Conservation (phyloP, 1,140 invertebrate genomes). For the Drosophila mayri region DNA sequence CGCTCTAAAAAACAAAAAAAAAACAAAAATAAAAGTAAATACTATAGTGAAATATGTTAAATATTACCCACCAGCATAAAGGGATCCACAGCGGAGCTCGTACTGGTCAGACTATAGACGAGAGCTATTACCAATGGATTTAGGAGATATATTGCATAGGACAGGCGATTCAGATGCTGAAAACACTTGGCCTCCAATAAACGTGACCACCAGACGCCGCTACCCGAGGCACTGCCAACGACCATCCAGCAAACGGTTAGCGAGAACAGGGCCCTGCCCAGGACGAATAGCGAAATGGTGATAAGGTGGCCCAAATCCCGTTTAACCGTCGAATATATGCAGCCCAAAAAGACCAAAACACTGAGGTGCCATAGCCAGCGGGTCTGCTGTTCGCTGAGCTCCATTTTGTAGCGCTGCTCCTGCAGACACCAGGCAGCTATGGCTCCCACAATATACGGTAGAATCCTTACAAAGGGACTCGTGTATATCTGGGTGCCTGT, state of each 20-base stretch:
- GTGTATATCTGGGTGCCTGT: slow-evolving; percentile 79
- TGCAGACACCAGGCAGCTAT: slow-evolving; percentile 70
- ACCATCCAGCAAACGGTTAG: slow-evolving; percentile 80
- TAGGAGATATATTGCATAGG: slow-evolving; percentile 81
- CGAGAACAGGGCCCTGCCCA: slow-evolving; percentile 69
- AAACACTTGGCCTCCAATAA: slow-evolving; percentile 72
- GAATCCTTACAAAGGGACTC: slow-evolving; percentile 75
- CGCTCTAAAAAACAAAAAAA: slow-evolving; percentile 44
- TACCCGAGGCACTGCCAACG: slow-evolving; percentile 72
- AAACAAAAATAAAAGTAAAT: no score
- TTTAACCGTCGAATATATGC: slow-evolving; percentile 75
- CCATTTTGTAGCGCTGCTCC: slow-evolving; percentile 44
- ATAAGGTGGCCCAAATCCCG: slow-evolving; percentile 68
- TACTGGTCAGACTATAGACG: slow-evolving; percentile 65
- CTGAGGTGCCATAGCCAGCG: slow-evolving; percentile 70
- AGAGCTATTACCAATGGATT: slow-evolving; percentile 80
- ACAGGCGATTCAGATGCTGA: slow-evolving; percentile 79
- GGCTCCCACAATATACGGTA: slow-evolving; percentile 78
- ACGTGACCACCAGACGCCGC: slow-evolving; percentile 77
- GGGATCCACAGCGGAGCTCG: slow-evolving; percentile 76
- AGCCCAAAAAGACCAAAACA: slow-evolving; percentile 57
- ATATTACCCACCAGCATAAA: slow-evolving; percentile 67
- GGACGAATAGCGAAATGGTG: slow-evolving; percentile 63
- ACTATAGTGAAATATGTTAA: no score
- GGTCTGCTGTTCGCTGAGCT: slow-evolving; percentile 58